phyloP scores from a whole-genome alignment of 2,888 invertebrate species.

The Oxytorus armatus region DNA sequence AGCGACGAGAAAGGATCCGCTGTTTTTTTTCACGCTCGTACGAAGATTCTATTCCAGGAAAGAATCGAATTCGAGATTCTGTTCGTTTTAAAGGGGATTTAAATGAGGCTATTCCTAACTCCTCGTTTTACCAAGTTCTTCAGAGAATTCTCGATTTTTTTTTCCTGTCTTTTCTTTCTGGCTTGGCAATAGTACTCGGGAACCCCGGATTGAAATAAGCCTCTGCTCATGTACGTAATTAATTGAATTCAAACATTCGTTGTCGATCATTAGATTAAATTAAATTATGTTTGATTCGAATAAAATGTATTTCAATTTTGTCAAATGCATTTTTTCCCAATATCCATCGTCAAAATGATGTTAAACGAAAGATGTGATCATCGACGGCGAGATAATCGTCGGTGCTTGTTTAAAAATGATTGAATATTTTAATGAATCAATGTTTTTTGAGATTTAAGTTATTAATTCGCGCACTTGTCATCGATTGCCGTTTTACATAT shows the following conservation, averaged over 20 bases:
- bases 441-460: too few species aligned
- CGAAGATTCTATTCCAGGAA: conserved; percentile 33
- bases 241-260: too few species aligned
- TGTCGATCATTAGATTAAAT: too few species aligned
- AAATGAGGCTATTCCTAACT: neutral
- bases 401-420: too few species aligned
- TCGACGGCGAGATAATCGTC: conserved; percentile 6
- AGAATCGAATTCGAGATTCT: conserved; percentile 2
- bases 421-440: too few species aligned
- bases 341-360: neutral
- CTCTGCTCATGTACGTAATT: neutral
- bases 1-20: neutral
- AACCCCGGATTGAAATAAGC: neutral
- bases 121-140: neutral
- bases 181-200: too few species aligned
- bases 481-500: too few species aligned
- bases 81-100: conserved; percentile 21
- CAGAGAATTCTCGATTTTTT: neutral
- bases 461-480: too few species aligned
- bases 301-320: neutral
- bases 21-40: neutral
- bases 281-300: too few species aligned
- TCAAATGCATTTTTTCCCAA: neutral
- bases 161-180: neutral
- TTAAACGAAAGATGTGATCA: conserved; percentile 5